Conservation (phyloP, 2,113 vertebrate species). For the Macrotus californicus region DNA sequence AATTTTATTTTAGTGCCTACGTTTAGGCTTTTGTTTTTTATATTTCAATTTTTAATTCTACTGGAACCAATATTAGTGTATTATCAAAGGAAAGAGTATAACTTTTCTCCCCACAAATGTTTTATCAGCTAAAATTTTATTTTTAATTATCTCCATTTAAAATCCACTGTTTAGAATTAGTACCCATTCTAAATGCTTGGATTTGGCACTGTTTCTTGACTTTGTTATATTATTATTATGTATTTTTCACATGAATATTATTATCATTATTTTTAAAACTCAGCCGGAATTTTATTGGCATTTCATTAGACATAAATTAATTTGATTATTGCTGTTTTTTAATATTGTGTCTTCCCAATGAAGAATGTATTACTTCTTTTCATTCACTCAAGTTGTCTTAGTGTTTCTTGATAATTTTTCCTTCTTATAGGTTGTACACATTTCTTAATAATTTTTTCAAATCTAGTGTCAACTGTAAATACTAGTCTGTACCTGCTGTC, state of each 20-base stretch:
- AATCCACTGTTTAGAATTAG: neutral
- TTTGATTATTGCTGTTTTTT: neutral
- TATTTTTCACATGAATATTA: neutral
- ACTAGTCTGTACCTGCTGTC: neutral
- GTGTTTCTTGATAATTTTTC: neutral
- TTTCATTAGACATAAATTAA: neutral
- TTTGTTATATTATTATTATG: neutral
- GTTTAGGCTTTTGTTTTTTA: neutral
- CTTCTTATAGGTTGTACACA: neutral
- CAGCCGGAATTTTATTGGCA: neutral
- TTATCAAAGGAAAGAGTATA: neutral
- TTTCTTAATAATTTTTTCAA: neutral
- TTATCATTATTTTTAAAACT: neutral
- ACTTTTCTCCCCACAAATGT: neutral
- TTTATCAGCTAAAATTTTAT: neutral
- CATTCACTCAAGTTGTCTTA: neutral
- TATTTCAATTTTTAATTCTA: neutral
- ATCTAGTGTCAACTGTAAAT: neutral
- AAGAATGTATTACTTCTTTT: neutral
- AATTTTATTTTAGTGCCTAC: neutral
- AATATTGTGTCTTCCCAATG: neutral
- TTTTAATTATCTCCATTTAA: neutral
- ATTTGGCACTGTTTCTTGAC: neutral
- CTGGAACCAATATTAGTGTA: neutral
- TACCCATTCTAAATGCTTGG: neutral